Evolutionary conservation across 2,797 vertebrate genomes (phyloP).

Genomic region (Lepidocolaptes lacrymiger): DNA sequence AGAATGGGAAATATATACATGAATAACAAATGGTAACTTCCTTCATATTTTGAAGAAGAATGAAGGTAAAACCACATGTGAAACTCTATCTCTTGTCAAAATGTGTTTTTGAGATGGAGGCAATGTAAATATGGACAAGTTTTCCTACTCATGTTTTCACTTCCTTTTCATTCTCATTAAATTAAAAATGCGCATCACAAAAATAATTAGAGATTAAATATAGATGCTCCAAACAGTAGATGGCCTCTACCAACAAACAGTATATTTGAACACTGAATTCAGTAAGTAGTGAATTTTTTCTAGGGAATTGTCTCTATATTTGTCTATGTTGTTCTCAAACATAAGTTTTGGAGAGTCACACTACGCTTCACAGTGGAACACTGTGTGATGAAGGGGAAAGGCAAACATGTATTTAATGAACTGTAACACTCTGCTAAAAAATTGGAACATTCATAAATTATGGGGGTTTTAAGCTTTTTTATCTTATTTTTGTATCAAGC

Average conservation of each 20-base stretch:
- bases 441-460: not conserved
- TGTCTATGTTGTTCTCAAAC: not conserved
- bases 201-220: not conserved
- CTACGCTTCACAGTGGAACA: not conserved
- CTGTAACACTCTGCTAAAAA: not conserved
- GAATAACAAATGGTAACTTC: not conserved
- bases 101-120: not conserved
- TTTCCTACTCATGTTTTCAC: not conserved
- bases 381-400: not conserved
- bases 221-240: not conserved
- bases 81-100: not conserved
- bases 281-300: not conserved
- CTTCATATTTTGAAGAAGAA: not conserved
- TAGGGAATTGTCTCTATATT: not conserved
- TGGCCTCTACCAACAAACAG: not conserved
- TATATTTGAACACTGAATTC: not conserved
- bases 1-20: not conserved
- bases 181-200: not conserved
- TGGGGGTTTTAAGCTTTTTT: not conserved
- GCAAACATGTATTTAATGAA: not conserved
- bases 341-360: not conserved
- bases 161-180: not conserved
- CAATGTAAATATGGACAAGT: not conserved
- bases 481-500: not conserved
- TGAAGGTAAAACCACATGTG: not conserved